Conservation (phyloP, 1,140 invertebrate genomes). For the Drosophila repleta region DNA sequence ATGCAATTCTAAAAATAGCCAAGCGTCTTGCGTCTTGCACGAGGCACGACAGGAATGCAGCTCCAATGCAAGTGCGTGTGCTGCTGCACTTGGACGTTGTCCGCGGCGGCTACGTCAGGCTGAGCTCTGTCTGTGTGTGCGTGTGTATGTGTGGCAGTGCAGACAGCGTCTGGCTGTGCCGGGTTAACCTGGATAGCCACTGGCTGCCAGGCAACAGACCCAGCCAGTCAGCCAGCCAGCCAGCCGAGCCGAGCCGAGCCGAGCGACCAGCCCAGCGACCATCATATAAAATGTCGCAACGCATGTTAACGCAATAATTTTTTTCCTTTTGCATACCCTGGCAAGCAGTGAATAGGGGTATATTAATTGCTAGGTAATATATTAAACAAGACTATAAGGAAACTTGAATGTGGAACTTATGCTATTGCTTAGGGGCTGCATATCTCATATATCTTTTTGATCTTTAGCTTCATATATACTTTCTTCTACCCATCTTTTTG, state of each 20-base stretch:
- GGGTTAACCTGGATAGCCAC: constrained; percentile 44
- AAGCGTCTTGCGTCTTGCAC: constrained; percentile 52
- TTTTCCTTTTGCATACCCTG: constrained; percentile 1
- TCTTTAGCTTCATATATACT: too few species aligned
- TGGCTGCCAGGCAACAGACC: constrained; percentile 11
- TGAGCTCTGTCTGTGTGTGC: constrained; percentile 14
- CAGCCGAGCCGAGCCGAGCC: constrained; percentile 28
- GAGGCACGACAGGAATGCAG: constrained; percentile 71
- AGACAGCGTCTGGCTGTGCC: constrained; percentile 65
- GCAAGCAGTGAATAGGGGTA: background rate
- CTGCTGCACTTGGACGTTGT: constrained; percentile 25
- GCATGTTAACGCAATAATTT: constrained; percentile 74
- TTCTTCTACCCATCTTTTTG: too few species aligned
- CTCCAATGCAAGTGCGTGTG: constrained; percentile 67
- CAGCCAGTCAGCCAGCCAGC: constrained; percentile 5
- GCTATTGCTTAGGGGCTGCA: too few species aligned
- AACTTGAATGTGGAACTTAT: too few species aligned
- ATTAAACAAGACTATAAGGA: too few species aligned
- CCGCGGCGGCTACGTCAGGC: constrained; percentile 7
- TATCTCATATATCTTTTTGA: too few species aligned
- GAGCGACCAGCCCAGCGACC: constrained; percentile 29
- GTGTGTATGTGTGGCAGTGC: constrained; percentile 44
- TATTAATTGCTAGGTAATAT: too few species aligned
- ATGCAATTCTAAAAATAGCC: constrained; percentile 73
- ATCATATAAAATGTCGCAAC: constrained; percentile 72